Evolutionary conservation across 2,888 invertebrate genomes (phyloP).

Genomic region (Andrena camellia): DNA sequence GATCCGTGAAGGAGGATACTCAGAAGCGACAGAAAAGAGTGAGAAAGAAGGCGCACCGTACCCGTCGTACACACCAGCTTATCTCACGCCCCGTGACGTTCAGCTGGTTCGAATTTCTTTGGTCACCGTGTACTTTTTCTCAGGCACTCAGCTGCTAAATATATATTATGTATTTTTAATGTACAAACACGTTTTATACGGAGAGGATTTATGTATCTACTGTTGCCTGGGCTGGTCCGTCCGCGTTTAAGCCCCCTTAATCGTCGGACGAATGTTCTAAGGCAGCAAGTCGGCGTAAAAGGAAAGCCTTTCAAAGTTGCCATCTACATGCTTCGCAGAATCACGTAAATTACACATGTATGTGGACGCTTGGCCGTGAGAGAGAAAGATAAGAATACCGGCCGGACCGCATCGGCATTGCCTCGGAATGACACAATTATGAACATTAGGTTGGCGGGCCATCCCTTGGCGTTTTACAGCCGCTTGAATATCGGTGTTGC

Average conservation of each 20-base stretch:
- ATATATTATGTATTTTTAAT: constrained; percentile 32
- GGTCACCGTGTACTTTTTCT: constrained; percentile 20
- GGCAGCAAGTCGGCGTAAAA: constrained; percentile 2
- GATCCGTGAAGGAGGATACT: no score
- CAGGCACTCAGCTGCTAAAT: constrained; percentile 32
- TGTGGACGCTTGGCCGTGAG: constrained; percentile 7
- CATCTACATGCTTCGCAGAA: constrained; percentile 17
- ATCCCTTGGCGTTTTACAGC: constrained; percentile 56
- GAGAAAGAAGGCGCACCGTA: constrained; percentile 42
- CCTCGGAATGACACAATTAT: constrained; percentile 16
- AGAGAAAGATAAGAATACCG: background rate
- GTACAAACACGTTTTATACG: constrained; percentile 43
- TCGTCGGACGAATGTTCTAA: constrained; percentile 42
- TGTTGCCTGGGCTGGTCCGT: constrained; percentile 68
- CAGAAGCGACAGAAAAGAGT: background rate
- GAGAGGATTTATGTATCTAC: constrained; percentile 29
- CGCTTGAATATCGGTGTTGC: constrained; percentile 34
- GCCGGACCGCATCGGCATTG: background rate
- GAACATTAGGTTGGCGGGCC: constrained; percentile 58
- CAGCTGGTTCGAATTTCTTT: constrained; percentile 22
- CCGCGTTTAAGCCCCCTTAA: constrained; percentile 46
- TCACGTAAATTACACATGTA: constrained; percentile 1
- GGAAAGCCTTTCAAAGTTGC: constrained; percentile 24
- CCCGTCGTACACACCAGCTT: constrained; percentile 56
- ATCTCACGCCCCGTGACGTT: constrained; percentile 16